Evolutionary conservation across 1,140 invertebrate species (phyloP).

Genomic region (Bombus superbus): DNA sequence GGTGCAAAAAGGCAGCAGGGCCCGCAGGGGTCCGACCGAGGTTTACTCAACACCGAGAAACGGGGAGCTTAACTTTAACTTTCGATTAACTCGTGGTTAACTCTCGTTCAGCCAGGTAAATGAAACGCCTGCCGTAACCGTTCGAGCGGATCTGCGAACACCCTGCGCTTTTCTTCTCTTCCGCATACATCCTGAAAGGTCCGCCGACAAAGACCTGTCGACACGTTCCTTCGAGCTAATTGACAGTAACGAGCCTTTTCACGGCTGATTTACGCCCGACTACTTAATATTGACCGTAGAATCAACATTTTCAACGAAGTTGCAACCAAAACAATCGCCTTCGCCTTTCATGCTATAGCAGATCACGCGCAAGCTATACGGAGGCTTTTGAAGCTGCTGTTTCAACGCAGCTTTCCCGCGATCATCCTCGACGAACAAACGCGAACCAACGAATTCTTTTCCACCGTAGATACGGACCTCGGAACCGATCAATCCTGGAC

Average conservation of each 20-base stretch:
- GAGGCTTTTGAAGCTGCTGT: neutral
- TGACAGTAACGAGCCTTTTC: slow-evolving; percentile 46
- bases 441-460: too few species aligned
- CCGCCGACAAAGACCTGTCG: slow-evolving; percentile 8
- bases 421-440: neutral
- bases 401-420: neutral
- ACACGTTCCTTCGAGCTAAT: slow-evolving; percentile 29
- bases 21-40: slow-evolving; percentile 40
- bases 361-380: neutral
- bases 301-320: neutral
- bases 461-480: neutral
- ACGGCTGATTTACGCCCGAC: neutral
- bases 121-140: slow-evolving; percentile 58
- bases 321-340: neutral
- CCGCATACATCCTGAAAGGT: neutral
- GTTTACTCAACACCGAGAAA: slow-evolving; percentile 64
- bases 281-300: slow-evolving; percentile 7
- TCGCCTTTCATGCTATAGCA: neutral
- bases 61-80: slow-evolving; percentile 67
- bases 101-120: slow-evolving; percentile 61
- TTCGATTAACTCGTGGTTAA: slow-evolving; percentile 68
- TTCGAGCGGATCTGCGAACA: slow-evolving; percentile 1
- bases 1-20: slow-evolving; percentile 43
- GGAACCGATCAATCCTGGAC: rapidly evolving
- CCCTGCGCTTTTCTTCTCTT: slow-evolving; percentile 14